Conservation (phyloP, 1,140 invertebrate species). For the Drosophila lowei region DNA sequence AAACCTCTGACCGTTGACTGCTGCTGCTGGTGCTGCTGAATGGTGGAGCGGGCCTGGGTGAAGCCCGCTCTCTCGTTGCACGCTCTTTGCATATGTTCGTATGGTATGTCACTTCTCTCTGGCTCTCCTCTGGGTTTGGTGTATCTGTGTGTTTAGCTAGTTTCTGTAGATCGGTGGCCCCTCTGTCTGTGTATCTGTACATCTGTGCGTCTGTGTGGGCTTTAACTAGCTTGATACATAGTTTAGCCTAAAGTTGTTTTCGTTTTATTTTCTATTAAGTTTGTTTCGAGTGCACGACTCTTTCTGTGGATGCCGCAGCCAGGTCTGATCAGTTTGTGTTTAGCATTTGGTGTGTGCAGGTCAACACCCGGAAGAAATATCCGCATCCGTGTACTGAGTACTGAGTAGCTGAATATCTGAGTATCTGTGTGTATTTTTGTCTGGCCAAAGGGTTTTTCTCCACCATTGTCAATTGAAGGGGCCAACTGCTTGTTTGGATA, state of each 20-base stretch:
- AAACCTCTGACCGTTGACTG: constrained; percentile 59
- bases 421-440: constrained; percentile 9
- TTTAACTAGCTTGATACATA: constrained; percentile 55
- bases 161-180: too few relatives aligned
- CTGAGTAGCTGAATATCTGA: not conserved
- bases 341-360: constrained; percentile 74
- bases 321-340: constrained; percentile 75
- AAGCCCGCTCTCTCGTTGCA: constrained; percentile 1
- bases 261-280: constrained; percentile 67
- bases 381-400: not conserved
- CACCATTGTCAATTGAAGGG: constrained; percentile 20
- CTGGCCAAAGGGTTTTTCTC: constrained; percentile 12
- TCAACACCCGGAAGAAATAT: constrained; percentile 24
- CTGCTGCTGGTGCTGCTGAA: not conserved
- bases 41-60: constrained; percentile 5
- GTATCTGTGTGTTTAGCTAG: constrained; percentile 8
- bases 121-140: not conserved
- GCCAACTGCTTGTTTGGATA: constrained; percentile 3
- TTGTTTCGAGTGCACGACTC: constrained; percentile 61
- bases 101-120: too few relatives aligned
- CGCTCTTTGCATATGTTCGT: too few relatives aligned
- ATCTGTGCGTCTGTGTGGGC: constrained; percentile 37
- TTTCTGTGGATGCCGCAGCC: constrained; percentile 65
- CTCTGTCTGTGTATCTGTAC: constrained; percentile 39
- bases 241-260: constrained; percentile 52